Conservation (phyloP, 2,888 invertebrate genomes). For the Atethmia centrago region DNA sequence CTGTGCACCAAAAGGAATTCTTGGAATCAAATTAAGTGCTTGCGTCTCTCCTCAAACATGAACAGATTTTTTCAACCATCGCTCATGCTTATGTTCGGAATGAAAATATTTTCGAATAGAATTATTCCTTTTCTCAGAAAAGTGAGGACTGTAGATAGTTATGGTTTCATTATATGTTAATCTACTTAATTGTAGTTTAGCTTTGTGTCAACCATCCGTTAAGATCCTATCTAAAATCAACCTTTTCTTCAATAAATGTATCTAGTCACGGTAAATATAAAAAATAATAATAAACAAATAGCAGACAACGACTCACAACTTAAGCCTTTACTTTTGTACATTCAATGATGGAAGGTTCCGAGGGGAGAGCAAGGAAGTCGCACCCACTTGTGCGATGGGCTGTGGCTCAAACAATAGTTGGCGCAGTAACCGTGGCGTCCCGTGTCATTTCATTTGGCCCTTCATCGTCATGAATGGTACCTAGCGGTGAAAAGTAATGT, state of each 20-base stretch:
- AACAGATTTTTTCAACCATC: not conserved
- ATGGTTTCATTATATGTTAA: not conserved
- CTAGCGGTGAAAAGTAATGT: constrained; percentile 9
- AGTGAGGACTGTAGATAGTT: not conserved
- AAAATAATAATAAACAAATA: not conserved
- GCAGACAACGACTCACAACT: not conserved
- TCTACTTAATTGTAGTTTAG: not conserved
- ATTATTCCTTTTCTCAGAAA: not conserved
- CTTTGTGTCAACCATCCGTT: not conserved
- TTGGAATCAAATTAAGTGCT: constrained; percentile 37
- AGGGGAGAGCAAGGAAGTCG: constrained; percentile 76
- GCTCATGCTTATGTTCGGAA: not conserved
- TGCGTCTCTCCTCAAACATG: not conserved
- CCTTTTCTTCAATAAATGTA: not conserved
- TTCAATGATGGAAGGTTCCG: constrained; percentile 44
- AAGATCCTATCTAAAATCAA: not conserved
- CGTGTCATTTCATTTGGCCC: constrained; percentile 53
- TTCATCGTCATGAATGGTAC: constrained; percentile 20
- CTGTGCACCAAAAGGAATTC: constrained; percentile 22
- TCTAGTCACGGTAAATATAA: not conserved
- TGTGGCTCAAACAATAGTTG: constrained; percentile 76
- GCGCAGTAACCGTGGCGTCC: constrained; percentile 61
- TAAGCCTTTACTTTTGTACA: constrained; percentile 7
- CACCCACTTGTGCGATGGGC: constrained; percentile 72
- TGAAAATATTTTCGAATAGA: not conserved